Percentiles rank a stretch among this genome's conserved stretches.
phyloP scores from a whole-genome alignment of 2,888 invertebrate species.

The Drosophila bunnanda region DNA sequence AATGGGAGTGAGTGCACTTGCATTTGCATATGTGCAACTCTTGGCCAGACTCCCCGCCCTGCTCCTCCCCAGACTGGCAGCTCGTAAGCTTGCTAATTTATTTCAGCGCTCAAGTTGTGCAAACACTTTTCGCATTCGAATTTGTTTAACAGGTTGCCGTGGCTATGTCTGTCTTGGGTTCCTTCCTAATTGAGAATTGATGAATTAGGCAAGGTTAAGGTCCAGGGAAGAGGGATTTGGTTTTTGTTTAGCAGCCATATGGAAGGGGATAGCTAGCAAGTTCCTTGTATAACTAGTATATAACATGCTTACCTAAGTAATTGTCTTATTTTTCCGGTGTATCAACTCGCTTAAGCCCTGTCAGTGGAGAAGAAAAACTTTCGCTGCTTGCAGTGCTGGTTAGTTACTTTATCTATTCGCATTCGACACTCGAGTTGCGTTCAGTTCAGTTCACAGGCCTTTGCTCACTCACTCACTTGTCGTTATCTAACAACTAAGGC shows the following conservation, averaged over 20 bases:
- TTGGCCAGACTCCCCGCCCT: background rate
- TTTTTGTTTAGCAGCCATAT: too few species aligned
- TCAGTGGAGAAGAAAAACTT: conserved; percentile 36
- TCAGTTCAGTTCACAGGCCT: conserved; percentile 15
- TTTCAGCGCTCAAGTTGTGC: conserved; percentile 54
- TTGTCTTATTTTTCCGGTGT: conserved; percentile 4
- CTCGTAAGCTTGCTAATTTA: conserved; percentile 51
- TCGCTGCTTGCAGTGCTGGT: conserved; percentile 20
- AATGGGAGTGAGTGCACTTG: conserved; percentile 37
- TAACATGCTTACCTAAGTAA: background rate
- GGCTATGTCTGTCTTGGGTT: conserved; percentile 15
- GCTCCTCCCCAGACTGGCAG: conserved; percentile 14
- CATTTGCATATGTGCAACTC: conserved; percentile 31
- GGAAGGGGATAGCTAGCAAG: background rate
- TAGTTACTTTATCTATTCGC: conserved; percentile 25
- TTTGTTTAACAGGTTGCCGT: conserved; percentile 55
- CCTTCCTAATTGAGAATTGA: conserved; percentile 17
- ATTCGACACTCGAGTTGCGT: conserved; percentile 23
- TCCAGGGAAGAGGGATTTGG: background rate
- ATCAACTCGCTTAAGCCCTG: conserved; percentile 7
- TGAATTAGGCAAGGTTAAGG: conserved; percentile 45
- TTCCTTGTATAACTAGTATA: background rate
- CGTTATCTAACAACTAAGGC: conserved; percentile 28
- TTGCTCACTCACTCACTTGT: conserved; percentile 7
- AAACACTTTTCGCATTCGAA: conserved; percentile 54